These are phyloP conservation scores for Cheirogaleus major DNA, from an alignment of 2,797 vertebrate species.

Conservation along the genomic window DNA sequence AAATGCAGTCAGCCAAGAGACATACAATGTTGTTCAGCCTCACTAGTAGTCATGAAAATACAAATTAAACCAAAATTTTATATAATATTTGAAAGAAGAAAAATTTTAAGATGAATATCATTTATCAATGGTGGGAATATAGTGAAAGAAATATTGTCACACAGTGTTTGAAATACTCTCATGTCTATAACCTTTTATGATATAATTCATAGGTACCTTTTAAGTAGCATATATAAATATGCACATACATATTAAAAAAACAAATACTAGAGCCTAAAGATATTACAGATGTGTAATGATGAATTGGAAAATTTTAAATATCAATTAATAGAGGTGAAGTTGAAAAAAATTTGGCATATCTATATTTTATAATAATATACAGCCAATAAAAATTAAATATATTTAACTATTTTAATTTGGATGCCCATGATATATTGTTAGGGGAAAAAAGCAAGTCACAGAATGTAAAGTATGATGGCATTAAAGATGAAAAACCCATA, in stretches of 20 bases:
- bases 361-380: neutral
- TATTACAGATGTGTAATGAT: neutral
- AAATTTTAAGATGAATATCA: neutral
- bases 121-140: neutral
- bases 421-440: neutral
- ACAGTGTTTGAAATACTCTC: neutral
- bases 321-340: neutral
- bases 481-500: neutral
- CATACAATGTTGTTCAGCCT: neutral
- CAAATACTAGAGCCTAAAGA: neutral
- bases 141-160: neutral
- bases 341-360: neutral
- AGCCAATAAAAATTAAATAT: neutral
- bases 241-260: neutral
- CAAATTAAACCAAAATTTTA: neutral
- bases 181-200: neutral
- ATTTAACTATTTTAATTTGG: neutral
- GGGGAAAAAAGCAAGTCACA: neutral
- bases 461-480: neutral
- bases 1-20: neutral
- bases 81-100: neutral
- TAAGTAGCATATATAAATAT: neutral
- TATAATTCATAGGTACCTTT: neutral
- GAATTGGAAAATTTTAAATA: neutral
- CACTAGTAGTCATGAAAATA: neutral